Evolutionary conservation across 2,888 invertebrate genomes (phyloP).

Genomic region (Lithodes maja): DNA sequence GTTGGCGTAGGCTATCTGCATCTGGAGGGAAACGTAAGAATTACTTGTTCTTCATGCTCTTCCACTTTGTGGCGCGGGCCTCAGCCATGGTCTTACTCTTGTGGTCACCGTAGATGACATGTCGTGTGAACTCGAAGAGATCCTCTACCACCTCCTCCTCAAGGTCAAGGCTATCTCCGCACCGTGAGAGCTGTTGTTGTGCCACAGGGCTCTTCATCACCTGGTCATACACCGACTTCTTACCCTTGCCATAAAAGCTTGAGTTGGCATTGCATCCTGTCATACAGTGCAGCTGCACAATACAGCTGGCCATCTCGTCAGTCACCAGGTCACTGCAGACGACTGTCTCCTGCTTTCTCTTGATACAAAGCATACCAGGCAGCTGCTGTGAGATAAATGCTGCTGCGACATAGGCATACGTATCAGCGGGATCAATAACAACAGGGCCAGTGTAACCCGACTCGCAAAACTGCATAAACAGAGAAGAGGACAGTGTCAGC

Average conservation of each 20-base stretch:
- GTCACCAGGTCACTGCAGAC: slow-evolving; percentile 12
- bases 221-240: too few relatives aligned
- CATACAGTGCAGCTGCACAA: too few relatives aligned
- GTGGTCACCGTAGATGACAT: slow-evolving; percentile 27
- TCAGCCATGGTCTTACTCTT: slow-evolving; percentile 24
- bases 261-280: too few relatives aligned
- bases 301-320: slow-evolving; percentile 5
- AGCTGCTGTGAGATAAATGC: background rate
- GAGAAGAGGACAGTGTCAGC: too few relatives aligned
- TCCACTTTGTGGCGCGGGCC: background rate
- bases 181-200: slow-evolving; percentile 14
- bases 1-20: slow-evolving; percentile 17
- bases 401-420: too few relatives aligned
- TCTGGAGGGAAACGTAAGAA: background rate
- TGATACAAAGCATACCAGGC: slow-evolving; percentile 7
- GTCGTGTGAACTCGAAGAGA: slow-evolving; percentile 37
- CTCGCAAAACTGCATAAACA: too few relatives aligned
- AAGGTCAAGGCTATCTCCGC: slow-evolving; percentile 25
- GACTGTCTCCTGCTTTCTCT: slow-evolving; percentile 11
- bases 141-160: slow-evolving; percentile 28
- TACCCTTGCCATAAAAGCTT: too few relatives aligned
- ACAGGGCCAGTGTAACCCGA: too few relatives aligned
- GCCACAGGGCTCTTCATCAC: background rate
- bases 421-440: too few relatives aligned
- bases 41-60: slow-evolving; percentile 30